A percentile compares a stretch with the other conserved stretches of the same genome.
Evolutionary conservation across 2,888 invertebrate species (phyloP).

Genomic region (Cerastis leucographa): DNA sequence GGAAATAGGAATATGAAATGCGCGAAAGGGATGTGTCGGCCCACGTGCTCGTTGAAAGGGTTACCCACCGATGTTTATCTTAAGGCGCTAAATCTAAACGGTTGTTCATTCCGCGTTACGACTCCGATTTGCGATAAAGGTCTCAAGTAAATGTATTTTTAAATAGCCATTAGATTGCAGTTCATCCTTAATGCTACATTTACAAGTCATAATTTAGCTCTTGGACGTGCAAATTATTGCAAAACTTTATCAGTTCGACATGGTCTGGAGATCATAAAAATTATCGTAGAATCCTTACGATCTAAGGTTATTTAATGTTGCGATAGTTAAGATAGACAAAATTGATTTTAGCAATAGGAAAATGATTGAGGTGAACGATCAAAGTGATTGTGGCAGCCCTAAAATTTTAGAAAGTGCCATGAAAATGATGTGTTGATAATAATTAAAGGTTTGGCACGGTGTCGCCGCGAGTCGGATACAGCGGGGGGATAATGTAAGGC

Average conservation of each 20-base stretch:
- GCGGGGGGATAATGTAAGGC: conserved; percentile 87
- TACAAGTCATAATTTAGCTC: conserved; percentile 59
- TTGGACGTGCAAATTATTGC: conserved; percentile 64
- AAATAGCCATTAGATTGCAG: conserved; percentile 60
- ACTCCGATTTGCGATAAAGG: conserved; percentile 66
- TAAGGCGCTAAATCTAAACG: conserved; percentile 84
- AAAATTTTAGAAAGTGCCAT: conserved; percentile 82
- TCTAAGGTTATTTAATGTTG: conserved; percentile 53
- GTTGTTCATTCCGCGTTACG: conserved; percentile 78
- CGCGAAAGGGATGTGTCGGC: conserved; percentile 85
- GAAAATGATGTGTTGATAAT: conserved; percentile 91
- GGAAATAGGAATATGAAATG: conserved; percentile 90
- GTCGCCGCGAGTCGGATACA: conserved; percentile 82
- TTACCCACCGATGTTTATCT: conserved; percentile 85
- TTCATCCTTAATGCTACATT: conserved; percentile 60
- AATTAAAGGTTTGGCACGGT: conserved; percentile 89
- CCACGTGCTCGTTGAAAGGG: conserved; percentile 86
- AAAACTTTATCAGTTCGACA: conserved; percentile 62
- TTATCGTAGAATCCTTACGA: conserved; percentile 29
- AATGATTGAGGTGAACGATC: conserved; percentile 36
- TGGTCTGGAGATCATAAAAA: conserved; percentile 62
- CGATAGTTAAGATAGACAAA: conserved; percentile 27
- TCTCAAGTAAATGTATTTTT: conserved; percentile 63
- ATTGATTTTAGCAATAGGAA: conserved; percentile 38
- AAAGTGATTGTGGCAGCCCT: conserved; percentile 79